Percentiles rank a stretch among this genome's conserved stretches.
These are phyloP conservation scores for Mimachlamys varia DNA, from an alignment of 2,888 invertebrate species.

Conservation along the genomic window DNA sequence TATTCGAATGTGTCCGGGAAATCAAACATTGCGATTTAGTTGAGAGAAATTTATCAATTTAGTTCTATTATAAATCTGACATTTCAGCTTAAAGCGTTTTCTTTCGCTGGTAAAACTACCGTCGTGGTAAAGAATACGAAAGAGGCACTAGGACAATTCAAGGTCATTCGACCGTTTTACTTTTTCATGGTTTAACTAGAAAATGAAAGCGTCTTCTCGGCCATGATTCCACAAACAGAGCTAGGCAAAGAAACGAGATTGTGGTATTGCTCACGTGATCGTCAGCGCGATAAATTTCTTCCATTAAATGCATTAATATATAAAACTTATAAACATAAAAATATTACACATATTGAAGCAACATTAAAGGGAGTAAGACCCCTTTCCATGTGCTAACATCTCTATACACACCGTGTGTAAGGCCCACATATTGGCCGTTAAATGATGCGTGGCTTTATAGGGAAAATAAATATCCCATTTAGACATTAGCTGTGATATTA, in stretches of 20 bases:
- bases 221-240: neutral
- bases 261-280: neutral
- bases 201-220: slow-evolving; percentile 22
- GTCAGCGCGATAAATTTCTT: neutral
- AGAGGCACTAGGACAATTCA: neutral
- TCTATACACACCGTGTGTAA: neutral
- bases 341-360: neutral
- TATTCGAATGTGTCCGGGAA: neutral
- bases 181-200: neutral
- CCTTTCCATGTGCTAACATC: neutral
- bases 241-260: neutral
- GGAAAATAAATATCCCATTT: neutral
- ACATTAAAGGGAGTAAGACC: neutral
- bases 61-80: neutral
- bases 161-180: slow-evolving; percentile 15
- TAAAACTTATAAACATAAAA: neutral
- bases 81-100: neutral
- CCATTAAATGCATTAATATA: slow-evolving; percentile 11
- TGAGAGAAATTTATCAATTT: slow-evolving; percentile 7
- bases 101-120: neutral
- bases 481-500: neutral
- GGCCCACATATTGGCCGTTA: neutral
- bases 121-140: neutral
- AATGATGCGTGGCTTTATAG: slow-evolving; percentile 24
- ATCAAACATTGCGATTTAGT: neutral